These are phyloP conservation scores for Scaptomyza reducta DNA, from an alignment of 2,888 invertebrate species.

Conservation along the genomic window DNA sequence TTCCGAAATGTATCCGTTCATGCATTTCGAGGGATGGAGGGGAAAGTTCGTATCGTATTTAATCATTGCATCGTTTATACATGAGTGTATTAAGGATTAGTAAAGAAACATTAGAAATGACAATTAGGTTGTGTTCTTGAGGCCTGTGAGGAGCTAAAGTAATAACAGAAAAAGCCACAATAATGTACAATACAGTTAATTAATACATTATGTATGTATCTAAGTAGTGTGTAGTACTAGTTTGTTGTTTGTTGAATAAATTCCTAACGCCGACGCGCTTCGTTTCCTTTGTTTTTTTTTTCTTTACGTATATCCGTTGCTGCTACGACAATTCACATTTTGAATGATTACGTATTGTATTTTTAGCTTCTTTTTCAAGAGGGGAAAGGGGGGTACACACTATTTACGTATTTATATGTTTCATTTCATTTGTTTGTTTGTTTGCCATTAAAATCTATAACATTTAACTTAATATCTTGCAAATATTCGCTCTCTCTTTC, in stretches of 20 bases:
- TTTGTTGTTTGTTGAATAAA: conserved; percentile 66
- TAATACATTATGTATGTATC: conserved; percentile 33
- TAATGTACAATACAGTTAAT: conserved; percentile 70
- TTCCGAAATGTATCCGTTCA: background rate
- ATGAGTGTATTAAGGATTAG: conserved; percentile 29
- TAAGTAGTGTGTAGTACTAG: conserved; percentile 59
- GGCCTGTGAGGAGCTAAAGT: conserved; percentile 37
- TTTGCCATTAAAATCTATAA: conserved; percentile 72
- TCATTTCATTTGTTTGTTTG: conserved; percentile 20
- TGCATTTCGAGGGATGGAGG: conserved; percentile 7
- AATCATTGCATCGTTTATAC: conserved; percentile 44
- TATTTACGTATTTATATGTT: conserved; percentile 47
- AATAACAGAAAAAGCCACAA: conserved; percentile 65
- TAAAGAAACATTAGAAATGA: conserved; percentile 44
- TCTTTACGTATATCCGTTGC: conserved; percentile 80
- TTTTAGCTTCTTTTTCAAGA: conserved; percentile 57
- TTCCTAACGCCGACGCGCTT: conserved; percentile 55
- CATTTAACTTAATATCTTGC: conserved; percentile 74
- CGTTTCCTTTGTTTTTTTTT: conserved; percentile 32
- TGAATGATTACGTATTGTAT: conserved; percentile 68
- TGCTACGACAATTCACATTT: conserved; percentile 80
- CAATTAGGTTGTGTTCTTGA: conserved; percentile 28
- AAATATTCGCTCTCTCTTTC: conserved; percentile 34
- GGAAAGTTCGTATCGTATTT: background rate
- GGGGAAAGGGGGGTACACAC: conserved; percentile 24